Evolutionary conservation across 2,888 invertebrate species (phyloP), one percentile per base, ranked within the genome.

Genomic region (Drosophila nr. medialis): DNA sequence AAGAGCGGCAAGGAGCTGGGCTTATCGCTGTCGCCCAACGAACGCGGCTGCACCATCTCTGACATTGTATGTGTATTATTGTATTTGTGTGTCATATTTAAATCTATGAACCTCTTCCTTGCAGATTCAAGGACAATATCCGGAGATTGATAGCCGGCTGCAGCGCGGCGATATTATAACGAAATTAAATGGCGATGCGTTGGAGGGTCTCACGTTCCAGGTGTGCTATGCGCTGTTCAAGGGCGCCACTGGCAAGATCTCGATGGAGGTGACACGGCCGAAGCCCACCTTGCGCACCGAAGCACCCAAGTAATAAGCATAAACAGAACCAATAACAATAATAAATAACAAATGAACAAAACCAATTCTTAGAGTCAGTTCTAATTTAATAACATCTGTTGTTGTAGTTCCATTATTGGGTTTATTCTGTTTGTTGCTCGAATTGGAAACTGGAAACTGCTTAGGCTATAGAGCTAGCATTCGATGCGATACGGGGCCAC

Each of bases 401-500:
- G 76, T 80, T 64, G 66, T n/a, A 34, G 77, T 80, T 89, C 81
- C 89, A 87, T 89, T 85, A 51, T 84, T 74, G 74, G 79, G 70
- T 83, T 86, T 83, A 79, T 87, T 56, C 27, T 56, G 40, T 53
- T 36, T 42, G 21, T 49, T 27, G 29, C 30, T 77, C 77, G 48
- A 81, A 74, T 67, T 60, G 72, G 65, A 74, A 75, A 75, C 49
- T 50, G 27, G 45, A 45, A 55, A 55, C 71, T 75, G 80, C 72
- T 95, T 95, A 99, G 92, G 99, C 99, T 94, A 99, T 99, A 92
- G 99, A 99, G 94, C 99, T 98, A 74, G 99, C 99, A 94, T 99
- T 99, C 63, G 99, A 99, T 68, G 99, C 99, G 93, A 99, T 99
- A 95, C 99, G 98, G 83, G 99, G 99, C 99, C 99, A 99, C 84